Evolutionary conservation across 2,113 vertebrate species (phyloP).

Genomic region (Hemicordylus capensis): DNA sequence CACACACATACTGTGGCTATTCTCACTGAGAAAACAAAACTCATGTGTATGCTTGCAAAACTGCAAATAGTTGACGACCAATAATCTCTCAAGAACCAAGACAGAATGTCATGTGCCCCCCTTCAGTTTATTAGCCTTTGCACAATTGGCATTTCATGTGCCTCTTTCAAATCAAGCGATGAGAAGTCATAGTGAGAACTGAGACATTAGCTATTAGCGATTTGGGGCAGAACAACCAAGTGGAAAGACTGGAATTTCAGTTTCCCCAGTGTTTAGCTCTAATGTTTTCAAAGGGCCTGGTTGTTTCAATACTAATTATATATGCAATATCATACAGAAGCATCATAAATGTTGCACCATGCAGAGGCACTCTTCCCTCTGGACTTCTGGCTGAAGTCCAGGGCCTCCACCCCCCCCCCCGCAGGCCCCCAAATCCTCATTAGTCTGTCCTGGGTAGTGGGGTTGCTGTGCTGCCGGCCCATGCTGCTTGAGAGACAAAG

Average conservation of each 20-base stretch:
- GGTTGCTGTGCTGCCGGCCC: too few relatives aligned
- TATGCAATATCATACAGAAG: background rate
- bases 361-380: too few relatives aligned
- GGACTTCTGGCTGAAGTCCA: too few relatives aligned
- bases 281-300: background rate
- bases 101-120: background rate
- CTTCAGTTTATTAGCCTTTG: background rate
- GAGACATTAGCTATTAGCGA: background rate
- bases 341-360: background rate
- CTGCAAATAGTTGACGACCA: background rate
- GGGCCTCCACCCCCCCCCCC: too few relatives aligned
- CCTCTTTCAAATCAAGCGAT: background rate
- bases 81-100: background rate
- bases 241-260: background rate
- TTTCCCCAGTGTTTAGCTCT: accelerated
- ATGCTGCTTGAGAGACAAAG: too few relatives aligned
- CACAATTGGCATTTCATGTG: background rate
- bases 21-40: too few relatives aligned
- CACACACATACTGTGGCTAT: background rate
- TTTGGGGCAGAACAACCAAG: background rate
- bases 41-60: background rate
- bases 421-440: too few relatives aligned
- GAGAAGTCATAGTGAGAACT: background rate
- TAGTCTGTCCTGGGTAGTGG: too few relatives aligned
- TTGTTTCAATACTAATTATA: background rate